Conservation (phyloP, 2,888 invertebrate species). For the Drosophila neonasuta region DNA sequence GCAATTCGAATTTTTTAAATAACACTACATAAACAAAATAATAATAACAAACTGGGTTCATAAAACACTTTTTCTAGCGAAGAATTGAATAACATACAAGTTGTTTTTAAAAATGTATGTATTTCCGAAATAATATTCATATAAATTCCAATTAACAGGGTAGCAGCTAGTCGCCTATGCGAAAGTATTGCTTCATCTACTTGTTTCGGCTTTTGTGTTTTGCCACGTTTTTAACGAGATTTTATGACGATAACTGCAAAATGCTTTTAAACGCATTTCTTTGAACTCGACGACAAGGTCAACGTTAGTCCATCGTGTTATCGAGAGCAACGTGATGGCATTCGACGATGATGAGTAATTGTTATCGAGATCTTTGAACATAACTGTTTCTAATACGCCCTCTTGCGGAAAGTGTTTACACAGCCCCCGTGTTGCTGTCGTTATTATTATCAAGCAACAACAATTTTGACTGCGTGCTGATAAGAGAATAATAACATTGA, state of each 20-base stretch:
- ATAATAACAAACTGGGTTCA: no score
- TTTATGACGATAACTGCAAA: conserved; percentile 39
- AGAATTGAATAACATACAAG: no score
- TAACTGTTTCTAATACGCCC: conserved; percentile 12
- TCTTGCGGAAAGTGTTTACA: conserved; percentile 2
- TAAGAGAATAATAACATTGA: conserved; percentile 43
- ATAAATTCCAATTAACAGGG: neutral
- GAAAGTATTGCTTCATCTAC: neutral
- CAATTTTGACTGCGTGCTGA: conserved; percentile 38
- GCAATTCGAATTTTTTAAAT: neutral
- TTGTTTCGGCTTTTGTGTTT: conserved; percentile 26
- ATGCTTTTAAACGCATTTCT: conserved; percentile 57
- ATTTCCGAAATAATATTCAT: no score
- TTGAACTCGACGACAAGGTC: conserved; percentile 68
- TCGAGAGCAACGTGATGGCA: conserved; percentile 44
- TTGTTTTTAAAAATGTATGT: no score
- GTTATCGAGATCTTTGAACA: conserved; percentile 8
- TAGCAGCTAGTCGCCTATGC: neutral
- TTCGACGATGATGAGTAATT: conserved; percentile 23
- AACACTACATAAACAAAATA: neutral
- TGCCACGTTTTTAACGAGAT: conserved; percentile 50
- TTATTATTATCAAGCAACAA: conserved; percentile 48
- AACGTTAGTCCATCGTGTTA: conserved; percentile 50
- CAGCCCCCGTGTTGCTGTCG: conserved; percentile 11
- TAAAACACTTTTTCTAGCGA: no score